A percentile compares a stretch with the other conserved stretches of the same genome.
Evolutionary conservation across 2,113 vertebrate species (phyloP).

Genomic region (Puma concolor): DNA sequence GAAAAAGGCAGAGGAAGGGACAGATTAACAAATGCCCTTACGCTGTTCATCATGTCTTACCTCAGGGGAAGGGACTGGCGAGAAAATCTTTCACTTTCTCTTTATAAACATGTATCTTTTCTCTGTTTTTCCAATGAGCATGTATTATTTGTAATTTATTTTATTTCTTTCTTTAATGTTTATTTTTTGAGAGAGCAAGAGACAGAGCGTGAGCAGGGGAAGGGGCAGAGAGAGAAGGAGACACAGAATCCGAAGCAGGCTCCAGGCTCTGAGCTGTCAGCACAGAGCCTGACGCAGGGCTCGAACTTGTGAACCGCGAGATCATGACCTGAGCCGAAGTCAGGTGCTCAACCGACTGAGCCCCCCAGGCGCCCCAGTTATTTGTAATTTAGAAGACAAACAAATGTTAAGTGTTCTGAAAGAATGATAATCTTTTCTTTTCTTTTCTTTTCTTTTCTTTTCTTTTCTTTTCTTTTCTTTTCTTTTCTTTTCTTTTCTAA

Average conservation of each 20-base stretch:
- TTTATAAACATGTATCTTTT: neutral
- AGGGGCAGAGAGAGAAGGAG: too few relatives aligned
- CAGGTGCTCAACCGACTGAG: too few relatives aligned
- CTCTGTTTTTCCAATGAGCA: neutral
- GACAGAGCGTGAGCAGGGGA: too few relatives aligned
- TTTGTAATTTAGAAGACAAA: neutral
- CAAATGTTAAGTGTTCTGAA: neutral
- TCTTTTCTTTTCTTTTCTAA: too few relatives aligned
- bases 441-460: neutral
- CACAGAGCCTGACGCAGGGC: too few relatives aligned
- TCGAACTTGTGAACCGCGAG: rapidly evolving
- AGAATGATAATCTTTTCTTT: neutral
- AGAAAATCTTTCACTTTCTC: neutral
- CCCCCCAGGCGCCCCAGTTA: too few relatives aligned
- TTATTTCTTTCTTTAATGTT: too few relatives aligned
- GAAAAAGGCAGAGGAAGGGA: neutral
- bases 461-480: neutral
- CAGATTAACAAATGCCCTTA: neutral
- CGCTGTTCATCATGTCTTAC: neutral
- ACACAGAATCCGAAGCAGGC: too few relatives aligned
- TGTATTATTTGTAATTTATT: neutral
- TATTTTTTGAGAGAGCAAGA: too few relatives aligned
- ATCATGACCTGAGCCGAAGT: too few relatives aligned
- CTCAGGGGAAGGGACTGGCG: neutral
- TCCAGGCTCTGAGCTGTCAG: too few relatives aligned